phyloP scores from a whole-genome alignment of 2,888 invertebrate species.

The Myathropa florea region DNA sequence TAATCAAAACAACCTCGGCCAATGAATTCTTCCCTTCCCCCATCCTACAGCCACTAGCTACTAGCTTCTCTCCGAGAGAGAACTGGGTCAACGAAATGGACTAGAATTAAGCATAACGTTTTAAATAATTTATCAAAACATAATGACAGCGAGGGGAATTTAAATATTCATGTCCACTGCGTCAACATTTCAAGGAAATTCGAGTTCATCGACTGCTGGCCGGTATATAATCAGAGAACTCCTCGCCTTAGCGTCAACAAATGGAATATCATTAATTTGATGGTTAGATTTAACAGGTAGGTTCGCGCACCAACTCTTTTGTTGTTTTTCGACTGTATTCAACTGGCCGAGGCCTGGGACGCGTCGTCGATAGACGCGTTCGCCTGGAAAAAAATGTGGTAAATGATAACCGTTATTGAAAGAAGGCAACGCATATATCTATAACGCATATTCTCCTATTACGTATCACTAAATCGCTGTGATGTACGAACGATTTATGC shows the following conservation, averaged over 20 bases:
- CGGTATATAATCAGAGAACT: not conserved
- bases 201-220: slow-evolving; percentile 32
- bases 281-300: not conserved
- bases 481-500: slow-evolving; percentile 63
- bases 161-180: slow-evolving; percentile 25
- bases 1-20: not conserved
- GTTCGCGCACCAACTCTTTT: slow-evolving; percentile 55
- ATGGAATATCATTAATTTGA: slow-evolving; percentile 28
- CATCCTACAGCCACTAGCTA: not conserved
- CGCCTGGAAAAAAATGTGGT: not conserved
- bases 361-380: not conserved
- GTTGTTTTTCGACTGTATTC: slow-evolving; percentile 6
- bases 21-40: not conserved
- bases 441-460: slow-evolving; percentile 18
- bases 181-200: slow-evolving; percentile 3
- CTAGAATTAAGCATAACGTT: not conserved
- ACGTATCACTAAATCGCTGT: slow-evolving; percentile 48
- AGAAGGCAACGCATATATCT: not conserved
- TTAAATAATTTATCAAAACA: slow-evolving; percentile 28
- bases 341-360: not conserved
- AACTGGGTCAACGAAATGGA: slow-evolving; percentile 11
- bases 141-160: slow-evolving; percentile 21
- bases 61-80: not conserved
- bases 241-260: not conserved
- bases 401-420: slow-evolving; percentile 53